Percentiles rank a stretch among this genome's conserved stretches.
These are phyloP conservation scores for Hydractinia echinata DNA, from an alignment of 30 jellyfish, hydroid and myxozoan species.

Conservation along the genomic window DNA sequence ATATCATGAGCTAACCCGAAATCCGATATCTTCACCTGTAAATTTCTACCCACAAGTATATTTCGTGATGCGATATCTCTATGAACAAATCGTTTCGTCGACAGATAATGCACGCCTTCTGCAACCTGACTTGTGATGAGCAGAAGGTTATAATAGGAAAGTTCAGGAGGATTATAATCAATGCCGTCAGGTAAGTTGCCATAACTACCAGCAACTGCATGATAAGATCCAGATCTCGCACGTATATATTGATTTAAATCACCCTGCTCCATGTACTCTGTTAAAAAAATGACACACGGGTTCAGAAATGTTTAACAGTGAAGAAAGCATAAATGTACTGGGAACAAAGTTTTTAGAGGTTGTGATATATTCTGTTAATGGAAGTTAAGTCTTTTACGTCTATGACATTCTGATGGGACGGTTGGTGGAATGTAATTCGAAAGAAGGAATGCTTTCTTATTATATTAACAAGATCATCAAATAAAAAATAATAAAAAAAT, in stretches of 20 bases:
- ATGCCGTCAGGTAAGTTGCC: slow-evolving; percentile 68
- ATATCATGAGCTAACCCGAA: slow-evolving; percentile 84
- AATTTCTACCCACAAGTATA: slow-evolving; percentile 42
- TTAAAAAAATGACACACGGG: neutral
- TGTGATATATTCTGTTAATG: too few relatives aligned
- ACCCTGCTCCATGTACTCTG: slow-evolving; percentile 74
- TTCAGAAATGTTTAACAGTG: neutral
- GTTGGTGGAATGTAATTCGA: too few relatives aligned
- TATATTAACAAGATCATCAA: neutral
- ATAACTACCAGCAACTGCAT: slow-evolving; percentile 68
- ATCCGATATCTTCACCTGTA: slow-evolving; percentile 55
- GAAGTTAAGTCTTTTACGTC: too few relatives aligned
- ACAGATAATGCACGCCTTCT: slow-evolving; percentile 63
- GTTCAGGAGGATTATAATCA: slow-evolving; percentile 62
- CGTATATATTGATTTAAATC: slow-evolving; percentile 60
- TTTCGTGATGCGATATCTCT: slow-evolving; percentile 83
- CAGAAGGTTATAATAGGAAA: slow-evolving; percentile 39
- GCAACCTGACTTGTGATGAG: slow-evolving; percentile 59
- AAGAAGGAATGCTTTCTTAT: neutral
- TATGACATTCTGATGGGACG: too few relatives aligned
- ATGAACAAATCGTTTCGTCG: slow-evolving; percentile 58
- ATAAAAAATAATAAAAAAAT: neutral
- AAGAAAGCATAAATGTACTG: too few relatives aligned
- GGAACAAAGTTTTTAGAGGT: too few relatives aligned
- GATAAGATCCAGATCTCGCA: slow-evolving; percentile 66